These are phyloP conservation scores for Nothoprocta perdicaria DNA, from an alignment of 2,113 vertebrate genomes.

Conservation along the genomic window DNA sequence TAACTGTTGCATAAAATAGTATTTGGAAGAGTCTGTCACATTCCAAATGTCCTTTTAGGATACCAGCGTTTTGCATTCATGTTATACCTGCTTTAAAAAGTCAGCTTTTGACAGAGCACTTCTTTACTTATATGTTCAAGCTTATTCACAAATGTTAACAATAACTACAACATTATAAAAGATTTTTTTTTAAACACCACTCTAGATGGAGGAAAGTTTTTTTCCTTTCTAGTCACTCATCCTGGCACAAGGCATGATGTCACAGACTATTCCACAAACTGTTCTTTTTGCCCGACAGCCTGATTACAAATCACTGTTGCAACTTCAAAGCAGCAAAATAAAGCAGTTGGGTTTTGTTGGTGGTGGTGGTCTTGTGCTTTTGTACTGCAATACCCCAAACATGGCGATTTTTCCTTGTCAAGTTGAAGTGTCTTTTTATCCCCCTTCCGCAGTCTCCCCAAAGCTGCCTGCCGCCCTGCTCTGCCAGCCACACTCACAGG, in stretches of 20 bases:
- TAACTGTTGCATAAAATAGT: neutral
- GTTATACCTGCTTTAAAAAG: neutral
- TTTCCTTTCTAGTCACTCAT: neutral
- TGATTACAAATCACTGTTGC: neutral
- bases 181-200: neutral
- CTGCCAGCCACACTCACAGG: neutral
- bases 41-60: neutral
- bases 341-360: neutral
- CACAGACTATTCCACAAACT: neutral
- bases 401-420: neutral
- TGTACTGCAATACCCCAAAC: neutral
- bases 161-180: neutral
- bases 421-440: neutral
- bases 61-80: neutral
- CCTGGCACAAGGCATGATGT: neutral
- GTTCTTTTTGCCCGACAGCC: accelerated
- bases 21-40: neutral
- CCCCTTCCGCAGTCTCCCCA: too few species aligned
- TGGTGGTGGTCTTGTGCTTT: too few species aligned
- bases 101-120: neutral
- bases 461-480: neutral
- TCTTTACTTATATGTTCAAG: neutral
- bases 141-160: neutral
- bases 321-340: neutral
- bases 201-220: neutral